These are phyloP conservation scores for Bombus pascuorum DNA, from an alignment of 1,140 invertebrate genomes.

Conservation along the genomic window DNA sequence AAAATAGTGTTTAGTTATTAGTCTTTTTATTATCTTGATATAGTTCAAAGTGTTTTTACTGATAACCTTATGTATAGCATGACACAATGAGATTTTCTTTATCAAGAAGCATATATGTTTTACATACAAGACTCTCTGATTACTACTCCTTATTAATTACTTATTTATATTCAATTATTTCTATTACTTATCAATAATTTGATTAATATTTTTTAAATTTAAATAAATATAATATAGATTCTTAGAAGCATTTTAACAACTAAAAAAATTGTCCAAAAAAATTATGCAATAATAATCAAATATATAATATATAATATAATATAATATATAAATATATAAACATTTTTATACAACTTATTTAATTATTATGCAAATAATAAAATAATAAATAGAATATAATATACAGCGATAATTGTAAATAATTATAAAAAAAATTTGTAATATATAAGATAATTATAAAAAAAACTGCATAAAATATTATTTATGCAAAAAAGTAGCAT, in stretches of 20 bases:
- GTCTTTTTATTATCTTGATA: not conserved
- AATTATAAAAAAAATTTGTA: no score
- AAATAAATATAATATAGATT: no score
- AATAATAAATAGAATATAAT: not conserved
- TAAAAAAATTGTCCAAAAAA: not conserved
- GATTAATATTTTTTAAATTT: not conserved
- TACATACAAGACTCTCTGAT: not conserved
- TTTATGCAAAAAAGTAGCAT: not conserved
- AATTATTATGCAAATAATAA: not conserved
- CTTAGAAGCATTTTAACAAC: not conserved
- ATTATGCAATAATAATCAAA: not conserved
- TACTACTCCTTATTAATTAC: not conserved
- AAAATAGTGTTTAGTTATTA: not conserved
- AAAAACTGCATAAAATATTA: not conserved
- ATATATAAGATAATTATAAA: no score
- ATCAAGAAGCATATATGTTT: not conserved
- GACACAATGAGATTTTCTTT: not conserved
- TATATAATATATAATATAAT: not conserved
- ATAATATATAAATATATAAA: constrained; percentile 1
- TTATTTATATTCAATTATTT: not conserved
- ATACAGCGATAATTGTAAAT: not conserved
- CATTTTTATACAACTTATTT: not conserved
- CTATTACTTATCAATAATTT: not conserved
- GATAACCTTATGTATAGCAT: constrained; percentile 39
- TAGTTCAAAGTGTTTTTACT: constrained; percentile 19